Evolutionary conservation across 2,888 invertebrate species (phyloP).

Genomic region (Cactoblastis cactorum): DNA sequence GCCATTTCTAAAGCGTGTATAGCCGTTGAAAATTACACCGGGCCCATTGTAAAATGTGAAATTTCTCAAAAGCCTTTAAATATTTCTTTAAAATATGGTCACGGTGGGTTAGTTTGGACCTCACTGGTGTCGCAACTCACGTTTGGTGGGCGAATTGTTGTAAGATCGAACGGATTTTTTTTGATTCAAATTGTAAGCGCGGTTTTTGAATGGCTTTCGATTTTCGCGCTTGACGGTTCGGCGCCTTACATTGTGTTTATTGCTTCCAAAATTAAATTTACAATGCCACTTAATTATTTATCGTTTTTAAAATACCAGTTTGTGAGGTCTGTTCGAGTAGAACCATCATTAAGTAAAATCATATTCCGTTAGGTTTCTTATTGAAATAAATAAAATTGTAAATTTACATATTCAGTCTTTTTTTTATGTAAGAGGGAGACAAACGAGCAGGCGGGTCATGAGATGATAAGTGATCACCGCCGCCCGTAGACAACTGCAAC

Average conservation of each 20-base stretch:
- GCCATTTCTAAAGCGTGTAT: conserved; percentile 14
- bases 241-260: neutral
- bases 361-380: too few relatives aligned
- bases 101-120: conserved; percentile 7
- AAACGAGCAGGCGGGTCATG: too few relatives aligned
- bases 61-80: conserved; percentile 4
- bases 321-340: too few relatives aligned
- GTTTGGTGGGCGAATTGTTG: conserved; percentile 6
- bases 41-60: conserved; percentile 17
- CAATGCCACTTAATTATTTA: neutral
- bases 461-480: too few relatives aligned
- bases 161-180: conserved; percentile 3
- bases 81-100: conserved; percentile 14
- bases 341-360: too few relatives aligned
- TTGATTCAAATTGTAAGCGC: neutral
- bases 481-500: too few relatives aligned
- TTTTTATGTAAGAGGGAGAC: too few relatives aligned
- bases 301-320: neutral
- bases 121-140: neutral
- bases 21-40: conserved; percentile 31
- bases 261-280: neutral
- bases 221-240: neutral
- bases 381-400: too few relatives aligned
- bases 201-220: neutral
- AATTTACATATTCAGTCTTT: too few relatives aligned